A percentile compares a stretch with the other conserved stretches of the same genome.
Conservation (phyloP, 2,888 invertebrate genomes). For the Parnassius orleans region DNA sequence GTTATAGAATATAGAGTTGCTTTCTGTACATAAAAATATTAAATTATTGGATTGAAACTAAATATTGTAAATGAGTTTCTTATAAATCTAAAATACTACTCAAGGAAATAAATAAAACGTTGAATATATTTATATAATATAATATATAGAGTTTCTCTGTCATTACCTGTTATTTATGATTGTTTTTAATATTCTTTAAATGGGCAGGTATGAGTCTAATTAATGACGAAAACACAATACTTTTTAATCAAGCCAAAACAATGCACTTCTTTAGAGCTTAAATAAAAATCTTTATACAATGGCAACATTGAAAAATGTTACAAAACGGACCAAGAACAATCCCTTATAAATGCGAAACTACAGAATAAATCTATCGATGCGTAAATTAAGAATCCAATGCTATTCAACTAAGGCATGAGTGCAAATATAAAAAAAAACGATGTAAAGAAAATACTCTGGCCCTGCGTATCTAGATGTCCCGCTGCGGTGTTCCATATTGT, state of each 20-base stretch:
- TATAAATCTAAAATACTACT: too few relatives aligned
- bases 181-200: slow-evolving; percentile 6
- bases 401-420: slow-evolving; percentile 64
- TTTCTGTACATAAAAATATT: too few relatives aligned
- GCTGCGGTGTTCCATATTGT: slow-evolving; percentile 74
- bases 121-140: too few relatives aligned
- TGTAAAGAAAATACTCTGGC: slow-evolving; percentile 62
- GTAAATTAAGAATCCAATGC: slow-evolving; percentile 75
- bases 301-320: slow-evolving; percentile 54
- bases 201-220: slow-evolving; percentile 5
- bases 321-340: slow-evolving; percentile 70
- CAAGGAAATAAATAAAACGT: too few relatives aligned
- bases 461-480: slow-evolving; percentile 74
- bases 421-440: slow-evolving; percentile 58
- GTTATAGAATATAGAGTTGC: too few relatives aligned
- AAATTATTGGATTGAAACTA: too few relatives aligned
- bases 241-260: slow-evolving; percentile 32
- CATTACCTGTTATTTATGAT: background rate
- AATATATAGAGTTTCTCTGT: too few relatives aligned
- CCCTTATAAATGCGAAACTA: slow-evolving; percentile 67
- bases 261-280: slow-evolving; percentile 32
- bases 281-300: slow-evolving; percentile 51
- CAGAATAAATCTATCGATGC: slow-evolving; percentile 74
- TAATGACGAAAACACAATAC: slow-evolving; percentile 22
- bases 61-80: too few relatives aligned